Evolutionary conservation across 92 coral and sea anemone genomes (phyloP), one percentile per base, ranked within the genome.

Genomic region (Palythoa heliodiscus): DNA sequence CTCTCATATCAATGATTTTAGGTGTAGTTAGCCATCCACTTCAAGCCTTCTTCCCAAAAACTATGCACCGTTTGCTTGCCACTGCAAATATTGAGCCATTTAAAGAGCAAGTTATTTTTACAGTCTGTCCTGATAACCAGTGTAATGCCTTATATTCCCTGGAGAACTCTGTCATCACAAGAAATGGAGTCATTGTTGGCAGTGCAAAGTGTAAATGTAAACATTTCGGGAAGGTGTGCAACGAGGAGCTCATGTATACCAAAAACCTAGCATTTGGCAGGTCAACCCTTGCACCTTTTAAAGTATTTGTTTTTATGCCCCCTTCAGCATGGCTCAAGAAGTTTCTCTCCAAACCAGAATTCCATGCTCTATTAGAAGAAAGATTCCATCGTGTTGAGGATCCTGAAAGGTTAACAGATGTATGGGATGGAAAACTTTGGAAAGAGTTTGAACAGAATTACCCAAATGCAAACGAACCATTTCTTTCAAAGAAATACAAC

Each of bases 321-420:
- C 87, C 90, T 17, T 87, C 90, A n/a, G 75, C 70, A 4, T 87
- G 90, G 90, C 57, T 87, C 25, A 19, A 75, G 22, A 71, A 71
- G 55, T 57, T 87, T 71, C 83, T 87, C 74, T 48, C 64, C 35
- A 39, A 75, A 50, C 40, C 68, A 63, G 86, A 75, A 48, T 88
- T 88, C 54, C n/a, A 13, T 17, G 71, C 37, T 61, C 81, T 88
- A 14, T 58, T 88, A 19, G 52, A 48, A 29, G 37, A 69, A 23
- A 60, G 25, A 52, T 73, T 82, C 38, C 70, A 54, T 13, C 87
- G 76, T 64, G 71, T 54, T 2, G 15, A 15, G 55, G 64, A 60
- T 82, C 22, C 76, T 19, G 87, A 69, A 22, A 68, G 64, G 4
- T 74, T 83, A 50, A 25, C 22, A 48, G 91, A 88, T 77, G 38